These are phyloP conservation scores for Drosophila rhopaloa DNA, from an alignment of 1,140 invertebrate genomes.

Conservation along the genomic window DNA sequence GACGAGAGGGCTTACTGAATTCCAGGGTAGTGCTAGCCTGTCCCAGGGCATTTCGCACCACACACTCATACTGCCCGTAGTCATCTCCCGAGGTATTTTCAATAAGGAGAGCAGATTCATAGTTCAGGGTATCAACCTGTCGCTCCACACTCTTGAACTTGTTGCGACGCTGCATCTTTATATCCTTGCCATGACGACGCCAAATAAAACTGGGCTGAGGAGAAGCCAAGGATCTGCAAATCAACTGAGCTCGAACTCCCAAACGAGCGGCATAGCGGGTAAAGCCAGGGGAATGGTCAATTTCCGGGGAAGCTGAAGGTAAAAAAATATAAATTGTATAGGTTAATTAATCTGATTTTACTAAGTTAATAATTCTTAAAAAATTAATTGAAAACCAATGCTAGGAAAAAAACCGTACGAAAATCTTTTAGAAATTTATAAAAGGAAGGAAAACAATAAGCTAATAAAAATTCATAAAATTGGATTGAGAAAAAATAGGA, in stretches of 20 bases:
- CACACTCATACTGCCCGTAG: constrained; percentile 96
- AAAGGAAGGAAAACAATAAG: background rate
- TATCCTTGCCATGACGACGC: constrained; percentile 88
- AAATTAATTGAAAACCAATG: too few relatives aligned
- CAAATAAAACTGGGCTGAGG: constrained; percentile 94
- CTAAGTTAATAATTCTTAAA: background rate
- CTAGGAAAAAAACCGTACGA: too few relatives aligned
- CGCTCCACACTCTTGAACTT: constrained; percentile 70
- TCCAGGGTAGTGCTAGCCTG: constrained; percentile 90
- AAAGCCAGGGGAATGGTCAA: constrained; percentile 91
- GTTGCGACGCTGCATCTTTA: constrained; percentile 73
- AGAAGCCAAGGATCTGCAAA: constrained; percentile 92
- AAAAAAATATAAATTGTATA: background rate
- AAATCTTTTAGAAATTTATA: too few relatives aligned
- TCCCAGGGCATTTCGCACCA: constrained; percentile 94
- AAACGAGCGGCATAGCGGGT: constrained; percentile 94
- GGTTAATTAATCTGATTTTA: background rate
- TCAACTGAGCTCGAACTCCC: constrained; percentile 91
- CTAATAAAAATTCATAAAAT: too few relatives aligned
- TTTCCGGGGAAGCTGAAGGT: constrained; percentile 92
- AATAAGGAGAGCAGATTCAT: constrained; percentile 92
- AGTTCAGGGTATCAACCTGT: constrained; percentile 86
- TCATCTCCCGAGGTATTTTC: constrained; percentile 91
- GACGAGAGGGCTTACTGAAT: constrained; percentile 93
- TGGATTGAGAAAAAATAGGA: too few relatives aligned